Percentiles rank a stretch among this genome's conserved stretches.
These are phyloP conservation scores for Tortrix viridana DNA, from an alignment of 2,888 invertebrate species.

Conservation along the genomic window DNA sequence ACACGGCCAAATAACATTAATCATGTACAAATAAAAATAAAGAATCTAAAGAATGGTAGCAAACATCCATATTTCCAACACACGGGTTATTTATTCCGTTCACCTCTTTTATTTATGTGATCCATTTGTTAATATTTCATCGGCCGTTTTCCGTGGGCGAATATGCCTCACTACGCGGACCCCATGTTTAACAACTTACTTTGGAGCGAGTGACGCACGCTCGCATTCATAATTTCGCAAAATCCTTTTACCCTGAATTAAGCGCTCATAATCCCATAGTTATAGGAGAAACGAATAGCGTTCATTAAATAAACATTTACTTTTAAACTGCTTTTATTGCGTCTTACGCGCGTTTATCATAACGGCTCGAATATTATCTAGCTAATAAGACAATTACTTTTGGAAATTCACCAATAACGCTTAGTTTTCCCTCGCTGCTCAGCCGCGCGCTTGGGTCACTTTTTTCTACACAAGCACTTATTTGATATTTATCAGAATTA, in stretches of 20 bases:
- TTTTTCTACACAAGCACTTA: slow-evolving; percentile 1
- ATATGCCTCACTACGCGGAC: slow-evolving; percentile 19
- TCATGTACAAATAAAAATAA: slow-evolving; percentile 4
- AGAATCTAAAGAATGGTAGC: not conserved
- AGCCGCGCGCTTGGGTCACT: not conserved
- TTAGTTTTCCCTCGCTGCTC: not conserved
- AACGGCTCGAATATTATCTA: not conserved
- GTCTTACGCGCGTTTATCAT: slow-evolving; percentile 39
- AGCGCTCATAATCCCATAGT: slow-evolving; percentile 46
- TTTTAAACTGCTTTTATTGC: slow-evolving; percentile 57
- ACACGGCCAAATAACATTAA: slow-evolving; percentile 11
- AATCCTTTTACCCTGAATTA: slow-evolving; percentile 58
- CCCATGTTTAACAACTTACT: slow-evolving; percentile 22
- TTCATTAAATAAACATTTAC: slow-evolving; percentile 60
- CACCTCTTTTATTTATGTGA: slow-evolving; percentile 10
- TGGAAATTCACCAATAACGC: not conserved
- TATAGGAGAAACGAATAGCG: slow-evolving; percentile 54
- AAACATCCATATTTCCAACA: not conserved
- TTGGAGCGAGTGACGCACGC: slow-evolving; percentile 17
- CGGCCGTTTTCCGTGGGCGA: slow-evolving; percentile 13
- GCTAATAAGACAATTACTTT: slow-evolving; percentile 5
- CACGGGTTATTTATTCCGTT: slow-evolving; percentile 6
- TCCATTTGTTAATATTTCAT: slow-evolving; percentile 10
- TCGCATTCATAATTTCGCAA: slow-evolving; percentile 20
- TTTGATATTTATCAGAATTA: slow-evolving; percentile 5